phyloP scores from a whole-genome alignment of 35 echinoderm and acorn worm genomes.

The Anneissia japonica region DNA sequence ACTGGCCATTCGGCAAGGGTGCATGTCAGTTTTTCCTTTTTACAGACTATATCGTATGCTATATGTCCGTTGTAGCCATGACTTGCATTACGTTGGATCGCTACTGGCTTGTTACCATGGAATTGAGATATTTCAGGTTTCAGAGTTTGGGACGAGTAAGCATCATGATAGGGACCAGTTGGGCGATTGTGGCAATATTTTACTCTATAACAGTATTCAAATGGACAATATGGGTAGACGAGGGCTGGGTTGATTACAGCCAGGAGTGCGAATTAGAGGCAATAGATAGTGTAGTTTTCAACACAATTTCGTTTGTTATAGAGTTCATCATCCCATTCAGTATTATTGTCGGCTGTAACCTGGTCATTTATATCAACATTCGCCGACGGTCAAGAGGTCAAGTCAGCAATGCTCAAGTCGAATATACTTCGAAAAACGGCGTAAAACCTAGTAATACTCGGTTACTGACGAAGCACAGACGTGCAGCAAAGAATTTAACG shows the following conservation, averaged over 20 bases:
- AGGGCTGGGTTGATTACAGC: conserved; percentile 8
- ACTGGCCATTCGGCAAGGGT: conserved; percentile 38
- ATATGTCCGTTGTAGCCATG: conserved; percentile 11
- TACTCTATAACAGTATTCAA: conserved; percentile 12
- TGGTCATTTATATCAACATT: not conserved
- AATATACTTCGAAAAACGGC: not conserved
- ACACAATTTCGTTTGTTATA: not conserved
- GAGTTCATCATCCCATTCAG: conserved; percentile 25
- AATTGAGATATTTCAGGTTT: conserved; percentile 6
- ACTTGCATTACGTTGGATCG: conserved; percentile 22
- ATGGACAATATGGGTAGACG: not conserved
- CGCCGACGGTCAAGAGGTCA: not conserved
- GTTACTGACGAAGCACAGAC: conserved; percentile 2
- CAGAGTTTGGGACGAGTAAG: not conserved
- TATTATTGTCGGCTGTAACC: not conserved
- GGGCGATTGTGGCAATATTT: not conserved
- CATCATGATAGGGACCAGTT: not conserved
- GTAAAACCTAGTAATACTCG: not conserved
- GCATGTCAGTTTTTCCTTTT: conserved; percentile 27
- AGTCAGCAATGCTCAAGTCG: not conserved
- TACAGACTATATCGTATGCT: conserved; percentile 4
- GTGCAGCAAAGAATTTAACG: conserved; percentile 19
- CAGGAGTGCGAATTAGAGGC: conserved; percentile 37
- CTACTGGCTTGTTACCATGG: conserved; percentile 30
- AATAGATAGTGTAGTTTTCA: not conserved